Conservation (phyloP, 2,797 vertebrate genomes). For the Arvicola amphibius region DNA sequence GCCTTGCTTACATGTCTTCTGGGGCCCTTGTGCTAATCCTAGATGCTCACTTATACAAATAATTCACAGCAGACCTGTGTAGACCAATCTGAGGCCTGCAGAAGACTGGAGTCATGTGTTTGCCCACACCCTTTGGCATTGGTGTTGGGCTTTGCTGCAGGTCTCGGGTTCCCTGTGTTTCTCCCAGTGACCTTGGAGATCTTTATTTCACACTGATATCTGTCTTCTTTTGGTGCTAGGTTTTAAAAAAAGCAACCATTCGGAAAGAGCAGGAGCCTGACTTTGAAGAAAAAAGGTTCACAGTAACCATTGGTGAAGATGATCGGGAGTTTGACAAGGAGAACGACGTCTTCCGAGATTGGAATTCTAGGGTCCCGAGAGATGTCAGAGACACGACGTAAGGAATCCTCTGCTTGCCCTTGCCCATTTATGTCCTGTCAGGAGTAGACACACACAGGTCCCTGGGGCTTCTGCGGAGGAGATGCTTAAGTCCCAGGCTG, state of each 20-base stretch:
- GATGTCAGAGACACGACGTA: slow-evolving; percentile 94
- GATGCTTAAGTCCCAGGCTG: background rate
- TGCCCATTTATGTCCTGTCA: background rate
- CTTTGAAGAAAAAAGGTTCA: slow-evolving; percentile 99
- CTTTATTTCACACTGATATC: background rate
- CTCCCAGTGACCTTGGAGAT: background rate
- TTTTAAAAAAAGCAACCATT: slow-evolving; percentile 98
- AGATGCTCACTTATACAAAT: background rate
- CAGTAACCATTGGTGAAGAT: slow-evolving; percentile 97
- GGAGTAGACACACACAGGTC: background rate
- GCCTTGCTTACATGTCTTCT: background rate
- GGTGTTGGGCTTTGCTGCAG: background rate
- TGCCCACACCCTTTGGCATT: background rate
- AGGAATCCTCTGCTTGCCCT: slow-evolving; percentile 51
- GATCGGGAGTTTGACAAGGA: slow-evolving; percentile 98
- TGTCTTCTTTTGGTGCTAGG: slow-evolving; percentile 85
- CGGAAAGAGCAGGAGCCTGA: slow-evolving; percentile 99
- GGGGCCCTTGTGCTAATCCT: background rate
- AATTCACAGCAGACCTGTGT: no score
- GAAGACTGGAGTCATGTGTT: background rate
- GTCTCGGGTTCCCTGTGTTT: background rate
- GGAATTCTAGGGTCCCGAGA: slow-evolving; percentile 95
- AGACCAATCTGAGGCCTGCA: background rate
- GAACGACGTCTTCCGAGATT: slow-evolving; percentile 97
- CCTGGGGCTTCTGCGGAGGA: background rate